Evolutionary conservation across 1,140 invertebrate species (phyloP), one percentile per base, ranked within the genome.

Genomic region (Schlechtendalia chinensis): DNA sequence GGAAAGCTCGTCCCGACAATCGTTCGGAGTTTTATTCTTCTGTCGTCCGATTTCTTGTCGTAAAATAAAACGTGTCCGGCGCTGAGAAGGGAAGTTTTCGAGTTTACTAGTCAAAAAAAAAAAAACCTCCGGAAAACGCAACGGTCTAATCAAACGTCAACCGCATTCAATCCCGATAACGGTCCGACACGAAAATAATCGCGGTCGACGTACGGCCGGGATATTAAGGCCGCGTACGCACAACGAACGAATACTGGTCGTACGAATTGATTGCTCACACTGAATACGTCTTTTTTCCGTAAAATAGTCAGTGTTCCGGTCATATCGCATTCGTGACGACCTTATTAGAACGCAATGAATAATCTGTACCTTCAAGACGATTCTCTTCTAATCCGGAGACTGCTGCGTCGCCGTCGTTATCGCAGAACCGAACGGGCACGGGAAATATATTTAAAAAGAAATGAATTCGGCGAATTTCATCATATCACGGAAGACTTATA

Each of bases 381-480:
- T 59, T 59, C n/a, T 59, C 3, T 59, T 59, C n/a, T 59, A 59
- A 59, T 59, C n/a, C n/a, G n/a, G n/a, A n/a, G n/a, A n/a, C n/a
- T n/a, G n/a, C 39, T 45, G 39, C 39, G 39, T 45, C n/a, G 65
- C 45, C 65, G 32, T 67, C 65, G 22, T 22, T 67, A 67, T 67
- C 65, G 65, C 45, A 67, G 65, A 67, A 67, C 65, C 19, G 65
- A 67, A 67, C 45, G 65, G 65, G 65, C 45, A 22, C 65, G 65
- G 24, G 24, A 61, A 61, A 61, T 61, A 61, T 61, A 61, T 61
- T 61, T 61, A 61, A 29, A 61, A 61, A 45, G 65, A 67, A 45
- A 67, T 67, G 65, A 67, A 67, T 67, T 67, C 65, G 65, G 65
- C 45, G 39, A 67, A 67, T 67, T 67, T 67, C 65, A 67, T 67